Percentiles rank a stretch among this genome's conserved stretches.
phyloP scores from a whole-genome alignment of 2,797 vertebrate species.

The Helostoma temminkii region DNA sequence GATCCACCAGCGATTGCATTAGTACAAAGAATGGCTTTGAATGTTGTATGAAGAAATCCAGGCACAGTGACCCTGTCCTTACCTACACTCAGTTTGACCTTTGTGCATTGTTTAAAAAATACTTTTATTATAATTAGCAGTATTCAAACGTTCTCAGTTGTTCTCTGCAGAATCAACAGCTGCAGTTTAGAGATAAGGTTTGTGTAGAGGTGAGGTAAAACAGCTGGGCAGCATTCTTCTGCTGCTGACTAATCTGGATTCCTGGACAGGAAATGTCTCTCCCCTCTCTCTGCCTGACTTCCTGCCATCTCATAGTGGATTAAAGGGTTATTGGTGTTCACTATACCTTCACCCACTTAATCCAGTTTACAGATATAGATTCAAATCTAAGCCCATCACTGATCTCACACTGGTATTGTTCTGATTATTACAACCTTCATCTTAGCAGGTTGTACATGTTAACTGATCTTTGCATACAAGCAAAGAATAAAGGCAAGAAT shows the following conservation, averaged over 20 bases:
- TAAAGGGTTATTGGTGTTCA: conserved; percentile 75
- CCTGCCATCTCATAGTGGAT: conserved; percentile 59
- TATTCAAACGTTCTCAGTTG: not conserved
- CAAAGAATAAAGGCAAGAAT: not conserved
- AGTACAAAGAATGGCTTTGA: not conserved
- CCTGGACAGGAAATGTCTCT: conserved; percentile 52
- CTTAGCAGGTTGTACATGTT: not conserved
- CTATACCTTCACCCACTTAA: conserved; percentile 63
- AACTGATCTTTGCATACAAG: conserved; percentile 5
- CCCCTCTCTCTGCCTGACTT: conserved; percentile 35
- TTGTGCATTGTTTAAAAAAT: not conserved
- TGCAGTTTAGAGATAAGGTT: not conserved
- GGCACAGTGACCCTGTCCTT: not conserved
- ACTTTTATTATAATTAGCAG: not conserved
- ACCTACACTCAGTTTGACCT: not conserved
- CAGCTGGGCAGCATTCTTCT: conserved; percentile 45
- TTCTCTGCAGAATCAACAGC: not conserved
- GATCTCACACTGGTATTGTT: conserved; percentile 26
- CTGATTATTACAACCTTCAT: not conserved
- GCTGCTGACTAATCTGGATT: conserved; percentile 54
- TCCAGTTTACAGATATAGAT: conserved; percentile 61
- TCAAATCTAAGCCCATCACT: conserved; percentile 43
- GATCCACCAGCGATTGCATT: not conserved
- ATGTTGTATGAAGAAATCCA: not conserved
- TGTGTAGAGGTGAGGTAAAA: conserved; percentile 5